Evolutionary conservation across 2,113 vertebrate species (phyloP).

Genomic region (Ceratotherium simum): DNA sequence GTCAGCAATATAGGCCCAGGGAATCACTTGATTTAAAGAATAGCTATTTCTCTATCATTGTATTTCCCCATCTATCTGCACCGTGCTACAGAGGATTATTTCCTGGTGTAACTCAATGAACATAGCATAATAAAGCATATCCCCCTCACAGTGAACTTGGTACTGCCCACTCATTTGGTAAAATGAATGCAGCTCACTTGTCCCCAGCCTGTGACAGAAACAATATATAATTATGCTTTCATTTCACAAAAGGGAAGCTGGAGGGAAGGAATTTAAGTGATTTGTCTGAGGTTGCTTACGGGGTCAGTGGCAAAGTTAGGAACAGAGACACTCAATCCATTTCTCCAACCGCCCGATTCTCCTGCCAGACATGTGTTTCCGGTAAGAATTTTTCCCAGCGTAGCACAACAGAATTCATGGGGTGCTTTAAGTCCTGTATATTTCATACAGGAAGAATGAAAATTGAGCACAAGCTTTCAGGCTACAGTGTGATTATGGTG

Average conservation of each 20-base stretch:
- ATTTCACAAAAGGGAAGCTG: not conserved
- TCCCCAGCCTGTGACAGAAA: not conserved
- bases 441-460: constrained; percentile 54
- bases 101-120: not conserved
- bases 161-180: not conserved
- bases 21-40: not conserved
- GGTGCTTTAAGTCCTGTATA: constrained; percentile 5
- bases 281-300: not conserved
- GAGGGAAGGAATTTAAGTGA: not conserved
- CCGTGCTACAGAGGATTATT: not conserved
- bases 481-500: not conserved
- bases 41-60: not conserved
- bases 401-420: not conserved
- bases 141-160: not conserved
- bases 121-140: not conserved
- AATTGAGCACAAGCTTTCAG: constrained; percentile 32
- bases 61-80: not conserved
- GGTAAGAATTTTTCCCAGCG: not conserved
- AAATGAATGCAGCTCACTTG: not conserved
- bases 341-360: not conserved
- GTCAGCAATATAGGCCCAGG: not conserved
- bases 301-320: not conserved
- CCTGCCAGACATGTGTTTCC: not conserved
- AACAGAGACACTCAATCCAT: not conserved
- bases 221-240: constrained; percentile 3